Evolutionary conservation across 1,140 invertebrate species (phyloP).

Genomic region (Panagrolaimus sp.): DNA sequence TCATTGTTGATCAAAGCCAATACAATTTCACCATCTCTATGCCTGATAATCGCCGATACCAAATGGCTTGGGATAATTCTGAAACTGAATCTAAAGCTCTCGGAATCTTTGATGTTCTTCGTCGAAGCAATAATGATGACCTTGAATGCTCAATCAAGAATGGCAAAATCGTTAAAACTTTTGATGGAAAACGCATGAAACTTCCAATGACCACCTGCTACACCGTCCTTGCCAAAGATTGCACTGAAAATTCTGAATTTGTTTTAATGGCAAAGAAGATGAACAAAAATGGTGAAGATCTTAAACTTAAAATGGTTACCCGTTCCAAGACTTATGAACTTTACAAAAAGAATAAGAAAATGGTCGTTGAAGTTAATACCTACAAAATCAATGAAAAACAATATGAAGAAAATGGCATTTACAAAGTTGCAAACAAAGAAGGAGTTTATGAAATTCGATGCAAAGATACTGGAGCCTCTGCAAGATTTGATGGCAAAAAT

Average conservation of each 20-base stretch:
- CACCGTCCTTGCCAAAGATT: constrained; percentile 30
- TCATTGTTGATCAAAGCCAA: too few species aligned
- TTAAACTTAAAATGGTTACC: constrained; percentile 20
- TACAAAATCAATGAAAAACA: constrained; percentile 16
- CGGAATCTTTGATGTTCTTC: too few species aligned
- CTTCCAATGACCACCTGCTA: constrained; percentile 29
- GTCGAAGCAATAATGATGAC: too few species aligned
- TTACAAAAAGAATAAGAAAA: constrained; percentile 19
- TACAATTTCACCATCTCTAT: too few species aligned
- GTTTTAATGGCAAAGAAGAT: constrained; percentile 28
- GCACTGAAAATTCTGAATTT: constrained; percentile 18
- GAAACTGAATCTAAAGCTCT: too few species aligned
- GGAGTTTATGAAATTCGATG: constrained; percentile 22
- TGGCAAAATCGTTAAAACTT: constrained; percentile 19
- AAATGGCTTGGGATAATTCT: too few species aligned
- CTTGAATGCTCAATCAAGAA: constrained; percentile 20
- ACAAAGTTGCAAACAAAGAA: neutral
- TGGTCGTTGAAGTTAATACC: constrained; percentile 21
- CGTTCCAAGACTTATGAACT: constrained; percentile 14
- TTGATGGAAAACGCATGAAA: constrained; percentile 24
- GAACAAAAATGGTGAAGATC: neutral
- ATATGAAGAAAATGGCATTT: constrained; percentile 12
- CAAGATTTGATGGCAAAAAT: constrained; percentile 23
- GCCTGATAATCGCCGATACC: too few species aligned
- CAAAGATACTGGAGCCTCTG: constrained; percentile 11